A percentile compares a stretch with the other conserved stretches of the same genome.
Evolutionary conservation across 1,140 invertebrate genomes (phyloP).

Genomic region (Bombus sylvicola): DNA sequence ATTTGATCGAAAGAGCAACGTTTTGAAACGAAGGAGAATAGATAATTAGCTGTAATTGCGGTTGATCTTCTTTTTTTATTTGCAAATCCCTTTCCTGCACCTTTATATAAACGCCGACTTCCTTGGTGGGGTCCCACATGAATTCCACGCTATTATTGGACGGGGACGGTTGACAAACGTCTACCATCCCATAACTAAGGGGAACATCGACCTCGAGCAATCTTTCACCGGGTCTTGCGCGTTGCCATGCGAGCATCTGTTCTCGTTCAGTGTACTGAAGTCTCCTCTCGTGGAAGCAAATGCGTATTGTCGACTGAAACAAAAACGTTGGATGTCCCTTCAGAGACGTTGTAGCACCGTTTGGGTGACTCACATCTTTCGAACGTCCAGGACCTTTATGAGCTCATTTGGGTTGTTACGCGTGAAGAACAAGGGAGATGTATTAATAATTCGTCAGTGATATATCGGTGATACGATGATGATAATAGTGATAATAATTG

Average conservation of each 20-base stretch:
- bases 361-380: slow-evolving; percentile 71
- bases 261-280: slow-evolving; percentile 97
- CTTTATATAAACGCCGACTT: slow-evolving; percentile 96
- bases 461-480: background rate
- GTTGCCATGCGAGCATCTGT: slow-evolving; percentile 95
- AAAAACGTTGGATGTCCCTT: slow-evolving; percentile 72
- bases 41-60: too few species aligned
- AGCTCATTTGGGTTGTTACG: slow-evolving; percentile 45
- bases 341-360: slow-evolving; percentile 71
- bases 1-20: background rate
- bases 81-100: slow-evolving; percentile 79
- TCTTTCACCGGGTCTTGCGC: slow-evolving; percentile 92
- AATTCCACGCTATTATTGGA: slow-evolving; percentile 92
- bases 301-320: slow-evolving; percentile 92
- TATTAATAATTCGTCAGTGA: background rate
- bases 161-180: slow-evolving; percentile 89
- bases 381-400: slow-evolving; percentile 56
- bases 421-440: background rate
- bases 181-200: slow-evolving; percentile 94
- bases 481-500: background rate
- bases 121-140: slow-evolving; percentile 97
- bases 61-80: background rate
- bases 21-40: background rate
- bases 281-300: slow-evolving; percentile 98
- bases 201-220: slow-evolving; percentile 97